These are phyloP conservation scores for Oedothorax gibbosus DNA, from an alignment of 1,140 invertebrate species.

Conservation along the genomic window DNA sequence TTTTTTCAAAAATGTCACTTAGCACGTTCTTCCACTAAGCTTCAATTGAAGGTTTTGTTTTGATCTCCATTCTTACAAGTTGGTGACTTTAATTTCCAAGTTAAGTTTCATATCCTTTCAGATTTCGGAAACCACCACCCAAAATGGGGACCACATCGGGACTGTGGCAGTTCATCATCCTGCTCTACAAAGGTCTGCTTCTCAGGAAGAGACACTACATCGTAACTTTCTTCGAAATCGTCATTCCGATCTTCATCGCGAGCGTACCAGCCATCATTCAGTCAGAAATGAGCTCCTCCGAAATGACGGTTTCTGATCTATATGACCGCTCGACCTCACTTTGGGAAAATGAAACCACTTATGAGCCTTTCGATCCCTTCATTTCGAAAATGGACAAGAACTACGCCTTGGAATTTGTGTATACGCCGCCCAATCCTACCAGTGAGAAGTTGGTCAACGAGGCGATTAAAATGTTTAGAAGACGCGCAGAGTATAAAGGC, in stretches of 20 bases:
- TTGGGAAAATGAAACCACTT: not conserved
- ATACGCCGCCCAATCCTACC: not conserved
- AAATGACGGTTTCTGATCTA: not conserved
- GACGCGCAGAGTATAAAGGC: not conserved
- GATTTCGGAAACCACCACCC: too few relatives aligned
- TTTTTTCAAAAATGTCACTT: too few relatives aligned
- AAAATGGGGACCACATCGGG: constrained; percentile 60
- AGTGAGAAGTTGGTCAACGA: constrained; percentile 16
- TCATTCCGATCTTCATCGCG: constrained; percentile 63
- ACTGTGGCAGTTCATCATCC: constrained; percentile 69
- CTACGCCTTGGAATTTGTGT: not conserved
- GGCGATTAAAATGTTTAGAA: constrained; percentile 7
- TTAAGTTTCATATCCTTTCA: too few relatives aligned
- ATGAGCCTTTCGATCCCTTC: constrained; percentile 17
- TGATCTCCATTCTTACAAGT: too few relatives aligned
- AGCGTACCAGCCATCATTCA: constrained; percentile 25
- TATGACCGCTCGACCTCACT: not conserved
- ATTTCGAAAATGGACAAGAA: too few relatives aligned
- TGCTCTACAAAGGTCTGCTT: constrained; percentile 61
- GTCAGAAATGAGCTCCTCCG: not conserved
- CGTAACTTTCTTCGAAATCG: constrained; percentile 65
- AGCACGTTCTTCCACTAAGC: too few relatives aligned
- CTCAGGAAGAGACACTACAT: constrained; percentile 63
- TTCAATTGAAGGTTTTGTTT: too few relatives aligned
- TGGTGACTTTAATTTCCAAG: too few relatives aligned